A percentile compares a stretch with the other conserved stretches of the same genome.
phyloP scores from a whole-genome alignment of 2,888 invertebrate genomes.

The Lypha dubia region DNA sequence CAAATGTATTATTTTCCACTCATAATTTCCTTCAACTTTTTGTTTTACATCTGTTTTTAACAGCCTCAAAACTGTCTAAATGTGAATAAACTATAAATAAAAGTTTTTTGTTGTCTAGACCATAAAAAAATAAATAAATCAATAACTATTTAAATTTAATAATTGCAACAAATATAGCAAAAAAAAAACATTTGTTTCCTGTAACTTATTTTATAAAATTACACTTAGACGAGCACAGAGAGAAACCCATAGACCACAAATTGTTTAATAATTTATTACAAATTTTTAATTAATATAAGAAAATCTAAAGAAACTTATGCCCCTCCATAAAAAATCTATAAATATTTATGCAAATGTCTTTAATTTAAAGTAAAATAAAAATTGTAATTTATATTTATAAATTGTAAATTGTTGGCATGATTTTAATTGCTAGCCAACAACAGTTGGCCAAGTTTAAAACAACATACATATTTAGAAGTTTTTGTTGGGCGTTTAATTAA shows the following conservation, averaged over 20 bases:
- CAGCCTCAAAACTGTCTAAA: not conserved
- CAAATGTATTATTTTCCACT: not conserved
- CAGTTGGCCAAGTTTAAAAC: constrained; percentile 4
- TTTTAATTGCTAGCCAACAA: not conserved
- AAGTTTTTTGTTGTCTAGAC: constrained; percentile 16
- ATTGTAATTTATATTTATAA: not conserved
- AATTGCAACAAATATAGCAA: not conserved
- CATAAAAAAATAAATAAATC: constrained; percentile 33
- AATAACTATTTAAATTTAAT: constrained; percentile 45
- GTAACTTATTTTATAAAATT: not conserved
- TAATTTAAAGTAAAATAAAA: not conserved
- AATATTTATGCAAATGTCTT: constrained; percentile 31
- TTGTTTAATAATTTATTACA: constrained; percentile 12
- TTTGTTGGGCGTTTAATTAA: not conserved
- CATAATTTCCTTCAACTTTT: not conserved
- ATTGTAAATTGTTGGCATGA: not conserved
- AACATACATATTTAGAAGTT: not conserved
- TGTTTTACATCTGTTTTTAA: not conserved
- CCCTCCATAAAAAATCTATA: not conserved
- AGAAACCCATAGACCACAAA: constrained; percentile 5
- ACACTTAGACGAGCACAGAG: no score
- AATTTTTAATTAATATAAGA: not conserved
- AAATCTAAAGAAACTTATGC: not conserved
- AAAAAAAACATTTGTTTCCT: constrained; percentile 38
- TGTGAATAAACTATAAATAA: not conserved